Conservation (phyloP, 2,113 vertebrate genomes). For the Cyprinodon variegatus region DNA sequence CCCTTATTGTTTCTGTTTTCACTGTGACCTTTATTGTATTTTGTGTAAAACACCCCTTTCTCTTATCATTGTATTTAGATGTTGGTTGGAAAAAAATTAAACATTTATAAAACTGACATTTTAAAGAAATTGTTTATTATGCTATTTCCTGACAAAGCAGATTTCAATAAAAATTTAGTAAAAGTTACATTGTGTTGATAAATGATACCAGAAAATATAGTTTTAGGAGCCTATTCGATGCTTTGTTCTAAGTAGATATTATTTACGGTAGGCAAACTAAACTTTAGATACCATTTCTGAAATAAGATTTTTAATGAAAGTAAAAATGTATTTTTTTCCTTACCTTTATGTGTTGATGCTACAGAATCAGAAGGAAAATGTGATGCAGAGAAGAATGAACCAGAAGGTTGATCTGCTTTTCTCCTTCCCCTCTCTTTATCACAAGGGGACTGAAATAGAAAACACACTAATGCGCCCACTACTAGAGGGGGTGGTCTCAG, state of each 20-base stretch:
- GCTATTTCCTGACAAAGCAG: no score
- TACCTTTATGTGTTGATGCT: slow-evolving; percentile 63
- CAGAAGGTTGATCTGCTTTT: slow-evolving; percentile 55
- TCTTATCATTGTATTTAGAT: neutral
- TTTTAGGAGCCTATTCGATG: neutral
- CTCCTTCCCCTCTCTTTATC: slow-evolving; percentile 58
- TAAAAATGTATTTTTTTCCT: neutral
- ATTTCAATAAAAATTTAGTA: neutral
- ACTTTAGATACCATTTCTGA: neutral
- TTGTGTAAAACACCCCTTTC: neutral
- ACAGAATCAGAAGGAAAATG: slow-evolving; percentile 40
- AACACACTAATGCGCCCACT: slow-evolving; percentile 35
- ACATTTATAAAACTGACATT: neutral
- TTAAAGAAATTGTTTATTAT: neutral
- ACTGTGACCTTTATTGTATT: neutral
- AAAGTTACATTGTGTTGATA: neutral
- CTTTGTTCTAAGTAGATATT: neutral
- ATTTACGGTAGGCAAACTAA: neutral
- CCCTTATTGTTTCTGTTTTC: neutral
- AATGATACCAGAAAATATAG: neutral
- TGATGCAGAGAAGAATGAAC: slow-evolving; percentile 60
- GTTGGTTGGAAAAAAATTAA: neutral
- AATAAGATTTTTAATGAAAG: neutral
- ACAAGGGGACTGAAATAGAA: slow-evolving; percentile 60
- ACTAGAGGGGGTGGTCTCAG: slow-evolving; percentile 26